Evolutionary conservation across 1,140 invertebrate species (phyloP), one percentile per base, ranked within the genome.

Genomic region (Neotoxoptera formosana): DNA sequence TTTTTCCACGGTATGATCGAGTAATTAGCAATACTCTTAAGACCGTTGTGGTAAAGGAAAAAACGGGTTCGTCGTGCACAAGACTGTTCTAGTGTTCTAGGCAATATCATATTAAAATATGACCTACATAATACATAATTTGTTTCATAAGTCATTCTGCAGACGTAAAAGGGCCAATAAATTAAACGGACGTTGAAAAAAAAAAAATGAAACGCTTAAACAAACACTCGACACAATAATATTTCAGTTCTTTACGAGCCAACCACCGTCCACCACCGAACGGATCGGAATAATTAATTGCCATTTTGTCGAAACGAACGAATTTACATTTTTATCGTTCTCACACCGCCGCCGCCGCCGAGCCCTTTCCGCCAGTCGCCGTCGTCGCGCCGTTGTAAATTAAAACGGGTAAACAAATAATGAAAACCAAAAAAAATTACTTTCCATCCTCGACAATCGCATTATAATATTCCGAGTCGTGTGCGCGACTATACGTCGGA

Each of bases 201-300:
- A n/a, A n/a, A 60, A 87, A 87, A 87, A 48, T 1, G 11, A 34
- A 87, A 87, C 47, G 86, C n/a, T 48, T 47, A n/a, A 48, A n/a
- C 45, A 87, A 87, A 87, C 47, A 48, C 25, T 48, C 86, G 86
- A 34, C 86, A 48, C 45, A 84, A 84, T 84, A 53, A 76, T 76
- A n/a, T n/a, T 51, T 34, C 17, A n/a, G 86, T 87, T 87, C 86
- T 87, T 87, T 51, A 48, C 48, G 41, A 41, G 45, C 30, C 45
- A 17, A 47, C 86, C 86, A 34, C 41, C 41, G 4, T 4, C 86
- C 86, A 34, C 41, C 41, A 41, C 41, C 41, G 4, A 87, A 87
- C 86, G 86, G 30, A 87, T 51, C n/a, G 86, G 86, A 87, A 87
- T 87, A 87, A 87, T 87, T 87, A 87, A 87, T 87, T 48, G 86